Evolutionary conservation across 1,140 invertebrate species (phyloP), one percentile per base, ranked within the genome.

Genomic region (Venustaconcha ellipsiformis): DNA sequence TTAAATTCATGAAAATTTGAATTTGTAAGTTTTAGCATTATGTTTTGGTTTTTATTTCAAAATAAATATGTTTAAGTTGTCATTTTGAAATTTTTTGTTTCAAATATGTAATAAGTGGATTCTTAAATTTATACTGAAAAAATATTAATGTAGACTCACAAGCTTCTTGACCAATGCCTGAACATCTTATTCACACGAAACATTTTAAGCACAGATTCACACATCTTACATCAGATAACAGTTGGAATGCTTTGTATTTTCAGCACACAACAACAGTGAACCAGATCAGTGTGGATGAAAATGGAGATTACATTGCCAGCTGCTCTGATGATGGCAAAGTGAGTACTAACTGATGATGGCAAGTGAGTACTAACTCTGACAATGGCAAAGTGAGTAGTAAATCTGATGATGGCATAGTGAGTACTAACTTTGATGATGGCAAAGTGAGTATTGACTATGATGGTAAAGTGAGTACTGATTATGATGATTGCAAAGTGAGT

Each of bases 311-410:
- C 85, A 94, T 98, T 67, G 95, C 94, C n/a, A 97, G 95, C 65
- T 99, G 97, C 89, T 97, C 96, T 0, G 96, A 98, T 90, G 97
- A 99, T 91, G 96, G 97, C 65, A 95, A 94, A 88, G 95, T 97
- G 86, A 79, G 78, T 75, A 56, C 66, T 70, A 30, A 30, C 26
- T 30, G 26, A 30, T 91, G 94, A 96, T 85, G 96, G 99, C 78
- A 94, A 88, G 95, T 97, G 86, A 79, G 78, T 74, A 55, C 65
- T 70, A 30, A 30, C 26, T 2, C 1, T 4, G 2, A 92, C 87
- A 97, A 97, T 30, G 96, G 98, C 84, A 95, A 94, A 85, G 94
- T 98, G 66, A 95, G 94, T n/a, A 97, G 95, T 65, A 99, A 97
- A 89, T 97, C 96, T 0, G 96, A 98, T 90, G 97, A 99, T 91